Base-by-base conservation (phyloP, 2,797 vertebrate species). In the Sebastes hubbsi region DNA sequence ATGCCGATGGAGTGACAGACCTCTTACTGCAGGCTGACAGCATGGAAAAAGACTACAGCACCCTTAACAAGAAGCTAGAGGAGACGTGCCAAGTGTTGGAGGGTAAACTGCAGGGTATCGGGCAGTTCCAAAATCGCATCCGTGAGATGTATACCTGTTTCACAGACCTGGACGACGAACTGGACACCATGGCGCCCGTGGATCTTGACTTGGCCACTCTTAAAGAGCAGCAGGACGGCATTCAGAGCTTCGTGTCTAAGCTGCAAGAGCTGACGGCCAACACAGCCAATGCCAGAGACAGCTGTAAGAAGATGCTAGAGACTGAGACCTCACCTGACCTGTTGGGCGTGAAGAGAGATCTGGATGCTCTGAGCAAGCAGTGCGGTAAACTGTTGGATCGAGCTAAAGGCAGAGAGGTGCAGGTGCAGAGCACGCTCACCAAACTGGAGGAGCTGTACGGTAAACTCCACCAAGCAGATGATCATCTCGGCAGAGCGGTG, bases 111-210 rank as follows among this genome's bases (percentile, higher is more conserved):
- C 98, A 99, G 80, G 98, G 98, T 71, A 99, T 99, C 0, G 97
- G 98, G 1, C 97, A 98, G 93, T 99, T 99, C 89, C 99, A 99
- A 91, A 97, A 98, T 90, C 97, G 91, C 92, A 99, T 99, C 89
- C 96, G 99, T 24, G 98, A 99, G 90, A 98, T 99, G 98, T 99
- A 98, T 89, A 92, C 95, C 74, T 93, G 94, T 77, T 99, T 99
- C 93, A 96, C 98, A 6, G 99, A 99, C 87, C 95, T 98, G 84
- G 99, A 99, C 64, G 99, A 99, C 81, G 99, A 99, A 86, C 94
- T 99, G 29, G 99, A 99, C 73, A 95, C 94, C 85, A 98, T 99
- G 99, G 91, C 95, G 69, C 95, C 98, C 0, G 96, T 97, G 25
- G 97, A 95, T 65, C 96, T 98, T 20, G 95, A 98, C 82, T 81